Evolutionary conservation across 2,888 invertebrate genomes (phyloP).

Genomic region (Ochropacha duplaris): DNA sequence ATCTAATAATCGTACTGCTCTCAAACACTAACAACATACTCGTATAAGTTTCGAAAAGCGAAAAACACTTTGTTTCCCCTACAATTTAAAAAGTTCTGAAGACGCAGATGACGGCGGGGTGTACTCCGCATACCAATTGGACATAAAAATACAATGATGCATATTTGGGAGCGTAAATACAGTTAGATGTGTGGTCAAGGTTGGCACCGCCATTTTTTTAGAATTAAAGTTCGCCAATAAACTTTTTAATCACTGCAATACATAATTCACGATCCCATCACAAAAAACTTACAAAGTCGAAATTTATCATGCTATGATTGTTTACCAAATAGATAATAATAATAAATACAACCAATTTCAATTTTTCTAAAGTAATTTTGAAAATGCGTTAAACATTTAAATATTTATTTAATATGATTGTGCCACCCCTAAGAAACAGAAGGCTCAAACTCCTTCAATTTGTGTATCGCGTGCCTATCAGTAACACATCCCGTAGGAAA

Average conservation of each 20-base stretch:
- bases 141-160: conserved; percentile 68
- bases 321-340: too few species aligned
- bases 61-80: conserved; percentile 53
- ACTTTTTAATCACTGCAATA: too few species aligned
- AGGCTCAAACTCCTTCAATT: conserved; percentile 49
- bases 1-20: conserved; percentile 32
- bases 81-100: conserved; percentile 69
- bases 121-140: conserved; percentile 70
- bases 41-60: conserved; percentile 15
- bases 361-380: too few species aligned
- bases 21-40: conserved; percentile 12
- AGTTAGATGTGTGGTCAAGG: conserved; percentile 42
- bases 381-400: too few species aligned
- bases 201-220: neutral
- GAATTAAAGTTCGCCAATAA: too few species aligned
- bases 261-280: too few species aligned
- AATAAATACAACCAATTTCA: too few species aligned
- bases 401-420: neutral
- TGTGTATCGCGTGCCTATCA: conserved; percentile 60
- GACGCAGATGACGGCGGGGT: conserved; percentile 71
- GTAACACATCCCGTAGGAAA: conserved; percentile 70
- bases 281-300: too few species aligned
- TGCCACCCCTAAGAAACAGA: conserved; percentile 15
- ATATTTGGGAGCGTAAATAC: conserved; percentile 64
- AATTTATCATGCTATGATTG: too few species aligned